Base-by-base conservation (phyloP, 2,113 vertebrate species). In the Myxocyprinus asiaticus region DNA sequence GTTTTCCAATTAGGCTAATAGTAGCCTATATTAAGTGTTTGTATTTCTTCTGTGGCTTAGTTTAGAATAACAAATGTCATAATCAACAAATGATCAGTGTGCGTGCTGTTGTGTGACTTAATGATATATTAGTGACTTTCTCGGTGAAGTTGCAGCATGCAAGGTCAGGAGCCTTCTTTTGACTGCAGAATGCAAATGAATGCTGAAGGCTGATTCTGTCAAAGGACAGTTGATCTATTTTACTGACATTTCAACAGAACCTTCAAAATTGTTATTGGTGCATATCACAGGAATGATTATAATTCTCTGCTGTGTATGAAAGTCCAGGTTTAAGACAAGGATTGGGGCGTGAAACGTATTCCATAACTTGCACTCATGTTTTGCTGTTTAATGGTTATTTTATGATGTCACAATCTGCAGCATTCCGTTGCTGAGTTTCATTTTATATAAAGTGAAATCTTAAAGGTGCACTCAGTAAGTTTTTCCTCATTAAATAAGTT, bases 131-230 rank as follows among this genome's bases (percentile, higher is more conserved):
- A 15, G n/a, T 44, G 33, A 44, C 12, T 71, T 71, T 72, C 9
- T 17, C 55, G 17, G 45, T 59, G 6, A n/a, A 61, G 70, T 44
- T 47, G 43, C n/a, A n/a, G 6, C 4, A 33, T 33, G 15, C 73
- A 76, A 65, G 33, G 73, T 76, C 61, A 55, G 17, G 14, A 63
- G 45, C 58, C 58, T 33, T 33, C 44, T 74, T 33, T 63, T 50
- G 11, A 50, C 22, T 74, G 7, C 59, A 64, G 47, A 33, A 33
- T 33, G 3, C 22, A 33, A 33, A 53, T 44, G 65, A 64, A 47
- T 8, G 47, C 71, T 62, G 15, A 75, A 63, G 55, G 55, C 71
- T 62, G 58, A 58, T 33, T 74, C 55, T 45, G 69, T 72, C 22
- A 42, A 55, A 42, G 67, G 50, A 4, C 22, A 33, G 7, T 68